Conservation (phyloP, 2,888 invertebrate genomes). For the Pristionchus entomophagus region DNA sequence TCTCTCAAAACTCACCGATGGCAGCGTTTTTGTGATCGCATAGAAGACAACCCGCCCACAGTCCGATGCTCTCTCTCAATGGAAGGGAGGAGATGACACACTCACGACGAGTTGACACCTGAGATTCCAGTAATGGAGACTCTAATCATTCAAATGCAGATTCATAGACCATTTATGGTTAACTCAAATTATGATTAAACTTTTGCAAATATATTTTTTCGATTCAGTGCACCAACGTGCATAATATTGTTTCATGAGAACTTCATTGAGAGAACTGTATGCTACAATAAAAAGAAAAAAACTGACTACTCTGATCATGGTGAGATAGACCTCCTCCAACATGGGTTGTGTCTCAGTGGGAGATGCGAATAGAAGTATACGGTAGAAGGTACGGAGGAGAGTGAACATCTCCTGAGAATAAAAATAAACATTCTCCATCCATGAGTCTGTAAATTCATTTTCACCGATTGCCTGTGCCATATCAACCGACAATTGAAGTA, state of each 20-base stretch:
- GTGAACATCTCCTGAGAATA: constrained; percentile 59
- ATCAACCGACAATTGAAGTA: no score
- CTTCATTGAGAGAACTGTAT: no score
- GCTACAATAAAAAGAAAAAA: background rate
- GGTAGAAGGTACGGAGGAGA: constrained; percentile 66
- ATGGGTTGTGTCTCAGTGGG: constrained; percentile 59
- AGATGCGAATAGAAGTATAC: constrained; percentile 67
- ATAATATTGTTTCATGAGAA: background rate
- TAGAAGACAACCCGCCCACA: constrained; percentile 70
- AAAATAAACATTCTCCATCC: background rate
- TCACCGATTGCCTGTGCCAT: background rate
- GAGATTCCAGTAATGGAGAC: background rate
- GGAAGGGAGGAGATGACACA: constrained; percentile 46
- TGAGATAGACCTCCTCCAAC: constrained; percentile 55
- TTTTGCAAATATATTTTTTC: background rate
- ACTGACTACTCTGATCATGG: constrained; percentile 7
- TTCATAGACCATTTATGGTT: no score
- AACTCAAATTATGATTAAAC: no score
- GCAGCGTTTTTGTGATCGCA: constrained; percentile 66
- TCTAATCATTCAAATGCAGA: no score
- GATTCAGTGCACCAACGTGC: background rate
- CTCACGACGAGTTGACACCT: background rate
- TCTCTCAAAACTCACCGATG: constrained; percentile 58
- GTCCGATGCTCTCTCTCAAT: constrained; percentile 61
- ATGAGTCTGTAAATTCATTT: background rate